Conservation (phyloP, 2,797 vertebrate species). For the Numenius phaeopus region DNA sequence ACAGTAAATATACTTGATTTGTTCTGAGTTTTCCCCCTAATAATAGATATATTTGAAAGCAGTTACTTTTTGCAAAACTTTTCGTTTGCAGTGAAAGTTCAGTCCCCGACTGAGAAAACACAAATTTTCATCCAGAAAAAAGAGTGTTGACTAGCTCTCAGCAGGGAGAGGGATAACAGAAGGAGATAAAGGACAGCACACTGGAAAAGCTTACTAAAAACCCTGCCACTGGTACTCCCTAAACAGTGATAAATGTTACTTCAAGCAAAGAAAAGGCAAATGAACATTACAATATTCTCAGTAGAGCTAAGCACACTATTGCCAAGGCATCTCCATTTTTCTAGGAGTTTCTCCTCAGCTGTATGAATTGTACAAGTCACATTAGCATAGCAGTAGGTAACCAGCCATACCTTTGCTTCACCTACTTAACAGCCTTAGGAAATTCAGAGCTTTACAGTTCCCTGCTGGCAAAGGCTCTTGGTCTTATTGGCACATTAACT, state of each 20-base stretch:
- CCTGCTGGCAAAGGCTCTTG: background rate
- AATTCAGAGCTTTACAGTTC: background rate
- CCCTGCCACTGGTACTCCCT: background rate
- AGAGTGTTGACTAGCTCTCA: background rate
- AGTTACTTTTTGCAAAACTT: background rate
- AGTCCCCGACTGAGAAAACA: background rate
- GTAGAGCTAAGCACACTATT: background rate
- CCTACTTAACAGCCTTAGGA: background rate
- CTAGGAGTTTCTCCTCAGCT: background rate
- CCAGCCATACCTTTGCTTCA: background rate
- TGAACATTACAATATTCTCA: background rate
- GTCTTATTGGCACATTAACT: background rate
- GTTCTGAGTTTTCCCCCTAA: background rate
- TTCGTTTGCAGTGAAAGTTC: background rate
- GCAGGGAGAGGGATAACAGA: background rate
- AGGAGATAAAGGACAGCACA: background rate
- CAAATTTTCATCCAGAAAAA: background rate
- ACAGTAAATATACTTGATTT: background rate
- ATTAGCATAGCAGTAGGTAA: background rate
- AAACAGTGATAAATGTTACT: background rate
- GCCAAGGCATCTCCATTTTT: background rate
- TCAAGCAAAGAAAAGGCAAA: background rate
- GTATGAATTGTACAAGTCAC: background rate
- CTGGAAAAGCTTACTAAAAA: background rate
- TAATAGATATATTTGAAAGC: background rate